Evolutionary conservation across 2,113 vertebrate genomes (phyloP), one percentile per base, ranked within the genome.

Genomic region (Xenopus tropicalis): DNA sequence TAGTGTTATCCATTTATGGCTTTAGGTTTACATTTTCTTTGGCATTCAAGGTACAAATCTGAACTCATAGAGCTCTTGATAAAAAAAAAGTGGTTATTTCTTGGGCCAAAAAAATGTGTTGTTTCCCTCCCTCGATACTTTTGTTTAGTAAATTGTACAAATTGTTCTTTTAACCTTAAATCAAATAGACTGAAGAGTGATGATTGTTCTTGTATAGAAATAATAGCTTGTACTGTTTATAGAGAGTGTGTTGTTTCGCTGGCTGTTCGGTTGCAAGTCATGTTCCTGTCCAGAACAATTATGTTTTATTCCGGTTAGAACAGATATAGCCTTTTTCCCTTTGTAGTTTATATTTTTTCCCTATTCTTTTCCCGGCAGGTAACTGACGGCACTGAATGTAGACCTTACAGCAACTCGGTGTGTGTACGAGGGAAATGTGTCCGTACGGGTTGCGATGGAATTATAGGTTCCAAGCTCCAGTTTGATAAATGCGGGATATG

Each of bases 401-500:
- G 96, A 4, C 97, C 97, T 0, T 92, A 92, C 82, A 98, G 96
- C 82, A 96, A 95, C 77, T 98, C 96, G 0, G 91, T 99, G 21
- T 99, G 97, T 0, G 96, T 99, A 59, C 92, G 91, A 67, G 97
- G 97, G 19, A 96, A 94, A 70, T 99, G 97, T 42, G 85, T 98
- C 1, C 90, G 95, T 1, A 98, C 97, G 0, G 97, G 97, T 61
- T 99, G 97, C 0, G 97, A 99, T 0, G 92, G 93, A 70, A 97
- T 99, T 85, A 98, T 99, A 0, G 97, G 97, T 7, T 99, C 97
- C 56, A 97, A 95, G 82, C 93, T 98, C n/a, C 96, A 96, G 77
- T 95, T 91, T 8, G 97, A 99, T 82, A 98, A 97, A 72, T 99
- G 97, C 0, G 97, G 96, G 0, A 84, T 97, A 13, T 99, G 97